Base-by-base conservation (phyloP, 2,797 vertebrate genomes). In the Microctenopoma steveboyesi region DNA sequence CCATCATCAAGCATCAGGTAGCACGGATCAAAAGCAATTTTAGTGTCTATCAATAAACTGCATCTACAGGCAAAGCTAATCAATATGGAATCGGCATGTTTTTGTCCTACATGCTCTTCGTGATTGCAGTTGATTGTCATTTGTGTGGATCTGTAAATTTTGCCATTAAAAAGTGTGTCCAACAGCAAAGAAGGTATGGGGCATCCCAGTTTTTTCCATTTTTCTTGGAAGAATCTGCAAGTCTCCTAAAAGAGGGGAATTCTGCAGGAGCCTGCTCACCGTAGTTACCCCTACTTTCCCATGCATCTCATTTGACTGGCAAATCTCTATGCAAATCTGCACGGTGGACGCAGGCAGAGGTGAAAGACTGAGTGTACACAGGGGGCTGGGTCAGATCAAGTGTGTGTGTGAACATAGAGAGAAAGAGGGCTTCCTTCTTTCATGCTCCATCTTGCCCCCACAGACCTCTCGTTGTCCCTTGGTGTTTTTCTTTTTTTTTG, bases 301-400 rank as follows among this genome's bases (percentile, higher is more conserved):
- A 63, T 72, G 63, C 57, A 61, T 76, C 67, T 83, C 62, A 86
- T 92, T 92, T 92, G 89, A 91, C 90, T 88, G 18, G 74, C 88
- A 92, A 91, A 92, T 88, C 16, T 60, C 0, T 69, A 90, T 87
- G 85, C 89, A 92, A 92, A 92, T 86, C 59, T 10, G 2, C 57
- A 18, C 76, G 62, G 48, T 58, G 72, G 72, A 76, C 1, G n/a
- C 48, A 53, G 54, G 65, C 40, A 73, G 62, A 57, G 37, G 55
- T 46, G 56, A 35, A 46, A 51, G 66, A 25, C 11, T 35, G 52
- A 28, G 62, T 65, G 60, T 58, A 53, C 51, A 59, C 50, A 60
- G 51, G 1, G 53, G 64, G 66, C 66, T 40, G 54, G 72, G 74
- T 76, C 74, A 57, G 10, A 35, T 48, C 37, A 51, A 4, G 14